Percentiles rank a stretch among this genome's conserved stretches.
These are phyloP conservation scores for Hippopotamyrus pictus DNA, from an alignment of 2,797 vertebrate genomes.

Conservation along the genomic window DNA sequence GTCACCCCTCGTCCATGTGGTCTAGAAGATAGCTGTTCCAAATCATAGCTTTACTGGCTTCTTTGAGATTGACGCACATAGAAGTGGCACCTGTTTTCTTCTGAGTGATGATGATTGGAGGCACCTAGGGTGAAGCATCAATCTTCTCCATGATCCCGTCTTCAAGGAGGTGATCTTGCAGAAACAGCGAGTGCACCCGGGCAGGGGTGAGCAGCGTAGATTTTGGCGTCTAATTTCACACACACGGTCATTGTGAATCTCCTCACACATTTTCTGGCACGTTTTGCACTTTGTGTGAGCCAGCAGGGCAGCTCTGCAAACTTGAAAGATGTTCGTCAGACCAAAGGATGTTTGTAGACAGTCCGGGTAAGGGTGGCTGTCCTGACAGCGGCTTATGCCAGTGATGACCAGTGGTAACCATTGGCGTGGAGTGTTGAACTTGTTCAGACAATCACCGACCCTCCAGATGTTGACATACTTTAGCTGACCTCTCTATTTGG, in stretches of 20 bases:
- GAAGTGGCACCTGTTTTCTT: background rate
- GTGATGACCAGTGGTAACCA: background rate
- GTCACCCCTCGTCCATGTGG: background rate
- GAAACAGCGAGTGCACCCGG: background rate
- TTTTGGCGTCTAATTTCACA: background rate
- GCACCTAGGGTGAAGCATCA: background rate
- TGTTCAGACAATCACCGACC: background rate
- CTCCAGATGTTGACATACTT: background rate
- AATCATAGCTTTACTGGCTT: background rate
- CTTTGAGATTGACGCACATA: background rate
- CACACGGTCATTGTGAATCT: background rate
- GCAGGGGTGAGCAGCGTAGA: background rate
- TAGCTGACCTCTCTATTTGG: background rate
- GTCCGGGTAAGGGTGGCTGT: background rate
- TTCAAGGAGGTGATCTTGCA: background rate
- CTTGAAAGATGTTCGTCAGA: background rate
- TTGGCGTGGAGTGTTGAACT: background rate
- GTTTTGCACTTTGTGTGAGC: background rate
- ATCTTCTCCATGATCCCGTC: background rate
- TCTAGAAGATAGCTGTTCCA: background rate
- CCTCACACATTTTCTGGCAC: background rate
- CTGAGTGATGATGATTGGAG: background rate
- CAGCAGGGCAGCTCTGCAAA: background rate
- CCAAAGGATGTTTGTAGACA: background rate
- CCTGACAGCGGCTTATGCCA: background rate